Conservation (phyloP, 1,140 invertebrate genomes). For the Bombus balteatus region DNA sequence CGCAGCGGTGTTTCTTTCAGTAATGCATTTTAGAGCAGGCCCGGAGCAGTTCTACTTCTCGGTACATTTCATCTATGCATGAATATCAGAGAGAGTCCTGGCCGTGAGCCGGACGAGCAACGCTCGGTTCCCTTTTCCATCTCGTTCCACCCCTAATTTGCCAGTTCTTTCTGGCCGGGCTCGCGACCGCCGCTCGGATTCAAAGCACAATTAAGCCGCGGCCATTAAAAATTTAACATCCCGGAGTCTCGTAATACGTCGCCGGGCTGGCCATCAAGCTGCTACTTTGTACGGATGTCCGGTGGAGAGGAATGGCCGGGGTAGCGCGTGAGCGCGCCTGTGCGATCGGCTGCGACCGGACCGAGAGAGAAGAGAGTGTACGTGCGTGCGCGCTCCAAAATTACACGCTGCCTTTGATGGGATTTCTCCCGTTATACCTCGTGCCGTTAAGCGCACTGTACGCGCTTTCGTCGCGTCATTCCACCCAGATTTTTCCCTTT, state of each 20-base stretch:
- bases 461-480: conserved; percentile 12
- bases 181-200: conserved; percentile 62
- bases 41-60: conserved; percentile 45
- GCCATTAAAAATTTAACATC: conserved; percentile 73
- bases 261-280: conserved; percentile 41
- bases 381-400: conserved; percentile 24
- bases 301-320: background rate
- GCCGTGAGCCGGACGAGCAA: background rate
- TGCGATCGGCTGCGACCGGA: background rate
- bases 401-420: conserved; percentile 58
- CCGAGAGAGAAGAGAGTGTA: background rate
- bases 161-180: conserved; percentile 44
- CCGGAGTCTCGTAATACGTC: conserved; percentile 62
- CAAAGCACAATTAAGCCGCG: conserved; percentile 73
- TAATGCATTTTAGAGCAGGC: conserved; percentile 70
- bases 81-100: conserved; percentile 62
- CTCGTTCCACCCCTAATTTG: conserved; percentile 40
- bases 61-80: conserved; percentile 72
- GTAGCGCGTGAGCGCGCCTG: background rate
- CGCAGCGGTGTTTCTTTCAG: conserved; percentile 46
- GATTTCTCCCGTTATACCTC: conserved; percentile 43
- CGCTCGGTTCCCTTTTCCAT: background rate
- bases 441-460: conserved; percentile 26
- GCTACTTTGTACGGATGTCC: conserved; percentile 53
- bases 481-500: conserved; percentile 20